Conservation (phyloP, 2,888 invertebrate species). For the Eupithecia centaureata region DNA sequence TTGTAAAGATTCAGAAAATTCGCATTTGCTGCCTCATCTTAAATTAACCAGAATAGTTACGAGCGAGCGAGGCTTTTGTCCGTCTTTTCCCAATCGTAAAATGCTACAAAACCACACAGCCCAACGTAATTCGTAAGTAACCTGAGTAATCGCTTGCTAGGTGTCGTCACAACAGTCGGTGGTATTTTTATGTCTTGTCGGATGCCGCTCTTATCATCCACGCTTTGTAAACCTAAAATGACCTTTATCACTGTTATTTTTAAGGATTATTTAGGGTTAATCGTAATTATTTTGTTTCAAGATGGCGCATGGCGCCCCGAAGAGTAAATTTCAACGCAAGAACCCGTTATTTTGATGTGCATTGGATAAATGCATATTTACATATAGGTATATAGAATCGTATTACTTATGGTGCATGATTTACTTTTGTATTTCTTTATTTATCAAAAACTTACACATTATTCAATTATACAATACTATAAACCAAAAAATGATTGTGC, state of each 20-base stretch:
- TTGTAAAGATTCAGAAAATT: background rate
- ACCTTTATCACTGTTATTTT: conserved; percentile 22
- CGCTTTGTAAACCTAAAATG: conserved; percentile 15
- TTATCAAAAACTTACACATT: too few species aligned
- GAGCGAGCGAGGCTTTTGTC: background rate
- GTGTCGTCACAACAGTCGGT: conserved; percentile 38
- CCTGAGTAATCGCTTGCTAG: conserved; percentile 39
- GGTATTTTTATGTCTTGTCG: conserved; percentile 40
- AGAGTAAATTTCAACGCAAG: background rate
- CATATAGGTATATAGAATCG: background rate
- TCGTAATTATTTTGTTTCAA: background rate
- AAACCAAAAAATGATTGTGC: too few species aligned
- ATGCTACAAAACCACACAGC: conserved; percentile 4
- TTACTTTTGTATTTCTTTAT: too few species aligned
- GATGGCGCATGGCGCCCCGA: conserved; percentile 18
- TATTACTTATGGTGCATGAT: background rate
- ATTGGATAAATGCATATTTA: too few species aligned
- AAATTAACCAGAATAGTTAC: background rate
- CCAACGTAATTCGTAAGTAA: conserved; percentile 43
- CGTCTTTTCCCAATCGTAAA: background rate
- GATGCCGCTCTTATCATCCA: conserved; percentile 39
- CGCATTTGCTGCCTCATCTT: background rate
- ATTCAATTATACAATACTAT: too few species aligned
- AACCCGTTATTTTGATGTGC: background rate
- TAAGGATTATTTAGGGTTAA: conserved; percentile 12